Conservation (phyloP, 2,113 vertebrate genomes). For the Catharus minimus region DNA sequence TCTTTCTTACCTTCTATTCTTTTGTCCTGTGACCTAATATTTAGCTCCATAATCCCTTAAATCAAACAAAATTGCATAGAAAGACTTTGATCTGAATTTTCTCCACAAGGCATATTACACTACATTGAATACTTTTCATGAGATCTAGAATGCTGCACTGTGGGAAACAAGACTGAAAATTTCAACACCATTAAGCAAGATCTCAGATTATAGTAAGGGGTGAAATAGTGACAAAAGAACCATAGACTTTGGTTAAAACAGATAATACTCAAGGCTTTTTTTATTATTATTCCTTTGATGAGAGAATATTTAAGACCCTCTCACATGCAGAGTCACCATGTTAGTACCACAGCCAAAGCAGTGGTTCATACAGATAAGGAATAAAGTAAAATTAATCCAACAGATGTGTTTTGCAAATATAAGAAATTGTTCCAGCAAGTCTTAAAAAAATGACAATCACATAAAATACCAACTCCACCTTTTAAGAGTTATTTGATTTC, state of each 20-base stretch:
- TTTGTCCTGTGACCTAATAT: neutral
- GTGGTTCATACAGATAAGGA: constrained; percentile 15
- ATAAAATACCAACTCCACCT: neutral
- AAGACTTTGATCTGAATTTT: neutral
- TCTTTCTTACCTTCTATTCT: neutral
- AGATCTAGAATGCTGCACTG: neutral
- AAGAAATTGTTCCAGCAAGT: neutral
- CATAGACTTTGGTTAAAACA: constrained; percentile 14
- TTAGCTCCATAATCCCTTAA: neutral
- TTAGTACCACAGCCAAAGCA: constrained; percentile 17
- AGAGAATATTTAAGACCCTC: constrained; percentile 44
- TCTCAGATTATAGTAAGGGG: neutral
- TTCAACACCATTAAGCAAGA: constrained; percentile 6
- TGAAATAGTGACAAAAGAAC: constrained; percentile 22
- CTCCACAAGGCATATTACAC: neutral
- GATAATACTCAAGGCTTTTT: constrained; percentile 15
- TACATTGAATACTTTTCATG: neutral
- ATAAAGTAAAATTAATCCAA: constrained; percentile 26
- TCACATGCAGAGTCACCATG: constrained; percentile 34
- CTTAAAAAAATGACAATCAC: neutral
- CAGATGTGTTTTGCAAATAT: neutral
- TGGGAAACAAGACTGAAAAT: neutral
- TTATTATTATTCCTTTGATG: constrained; percentile 12
- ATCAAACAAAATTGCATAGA: neutral
- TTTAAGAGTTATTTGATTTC: neutral